Evolutionary conservation across 2,797 vertebrate genomes (phyloP).

Genomic region (Brachymystax lenok): DNA sequence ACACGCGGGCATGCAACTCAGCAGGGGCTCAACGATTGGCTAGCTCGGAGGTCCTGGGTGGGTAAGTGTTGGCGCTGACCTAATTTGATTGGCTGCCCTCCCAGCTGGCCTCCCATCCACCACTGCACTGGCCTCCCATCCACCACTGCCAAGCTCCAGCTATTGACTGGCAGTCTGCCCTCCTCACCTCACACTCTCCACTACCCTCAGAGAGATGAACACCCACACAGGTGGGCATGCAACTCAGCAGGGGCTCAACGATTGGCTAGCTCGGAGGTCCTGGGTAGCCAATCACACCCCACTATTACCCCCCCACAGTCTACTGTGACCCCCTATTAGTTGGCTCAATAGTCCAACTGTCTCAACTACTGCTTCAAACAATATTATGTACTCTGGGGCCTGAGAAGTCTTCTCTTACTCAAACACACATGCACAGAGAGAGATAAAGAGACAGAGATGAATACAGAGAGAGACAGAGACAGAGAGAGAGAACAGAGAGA

Average conservation of each 20-base stretch:
- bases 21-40: conserved; percentile 46
- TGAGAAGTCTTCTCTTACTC: not conserved
- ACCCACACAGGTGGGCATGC: conserved; percentile 9
- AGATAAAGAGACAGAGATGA: not conserved
- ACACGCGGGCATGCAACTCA: conserved; percentile 17
- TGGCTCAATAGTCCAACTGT: conserved; percentile 4
- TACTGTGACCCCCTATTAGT: not conserved
- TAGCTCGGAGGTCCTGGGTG: conserved; percentile 28
- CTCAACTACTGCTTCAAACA: not conserved
- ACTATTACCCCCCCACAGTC: not conserved
- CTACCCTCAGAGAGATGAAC: not conserved
- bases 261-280: conserved; percentile 35
- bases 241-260: conserved; percentile 41
- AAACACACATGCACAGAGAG: not conserved
- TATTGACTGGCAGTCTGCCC: conserved; percentile 1
- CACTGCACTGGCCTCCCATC: conserved; percentile 9
- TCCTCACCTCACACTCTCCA: not conserved
- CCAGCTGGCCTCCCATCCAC: conserved; percentile 13
- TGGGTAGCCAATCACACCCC: conserved; percentile 16
- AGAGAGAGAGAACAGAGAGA: not conserved
- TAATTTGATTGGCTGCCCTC: conserved; percentile 42
- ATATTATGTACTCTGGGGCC: not conserved
- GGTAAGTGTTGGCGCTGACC: conserved; percentile 42
- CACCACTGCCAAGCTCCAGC: not conserved
- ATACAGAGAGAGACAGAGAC: not conserved